These are phyloP conservation scores for Andrena dorsata DNA, from an alignment of 2,888 invertebrate species.

Conservation along the genomic window DNA sequence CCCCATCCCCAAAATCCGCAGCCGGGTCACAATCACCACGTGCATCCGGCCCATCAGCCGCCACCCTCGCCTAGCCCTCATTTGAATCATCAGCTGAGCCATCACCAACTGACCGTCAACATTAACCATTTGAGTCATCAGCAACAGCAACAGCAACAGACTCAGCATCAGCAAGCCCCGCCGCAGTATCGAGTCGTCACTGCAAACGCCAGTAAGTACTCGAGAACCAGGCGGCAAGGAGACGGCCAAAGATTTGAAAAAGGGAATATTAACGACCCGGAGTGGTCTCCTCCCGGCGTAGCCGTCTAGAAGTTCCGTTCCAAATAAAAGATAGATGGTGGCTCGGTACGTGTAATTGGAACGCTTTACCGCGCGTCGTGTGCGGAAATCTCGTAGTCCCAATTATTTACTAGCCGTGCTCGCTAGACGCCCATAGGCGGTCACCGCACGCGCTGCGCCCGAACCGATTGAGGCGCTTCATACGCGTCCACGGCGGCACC, in stretches of 20 bases:
- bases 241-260: neutral
- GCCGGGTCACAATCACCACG: slow-evolving; percentile 79
- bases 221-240: slow-evolving; percentile 4
- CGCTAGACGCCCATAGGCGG: slow-evolving; percentile 3
- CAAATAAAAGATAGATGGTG: neutral
- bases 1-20: slow-evolving; percentile 80
- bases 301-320: no score
- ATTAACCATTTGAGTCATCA: slow-evolving; percentile 78
- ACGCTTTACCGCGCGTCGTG: neutral
- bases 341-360: neutral
- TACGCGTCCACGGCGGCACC: slow-evolving; percentile 1
- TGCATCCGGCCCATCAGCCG: slow-evolving; percentile 80
- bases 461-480: neutral
- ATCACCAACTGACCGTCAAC: slow-evolving; percentile 80
- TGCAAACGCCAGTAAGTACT: slow-evolving; percentile 79
- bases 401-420: neutral
- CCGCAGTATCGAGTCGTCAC: slow-evolving; percentile 81
- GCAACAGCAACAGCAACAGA: slow-evolving; percentile 77
- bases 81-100: slow-evolving; percentile 79
- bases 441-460: neutral
- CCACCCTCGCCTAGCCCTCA: slow-evolving; percentile 80
- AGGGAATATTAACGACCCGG: neutral
- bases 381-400: neutral
- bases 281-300: neutral
- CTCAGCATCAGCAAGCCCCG: slow-evolving; percentile 76